Evolutionary conservation across 2,888 invertebrate species (phyloP), one percentile per base, ranked within the genome.

Genomic region (Platycheirus rosarum): DNA sequence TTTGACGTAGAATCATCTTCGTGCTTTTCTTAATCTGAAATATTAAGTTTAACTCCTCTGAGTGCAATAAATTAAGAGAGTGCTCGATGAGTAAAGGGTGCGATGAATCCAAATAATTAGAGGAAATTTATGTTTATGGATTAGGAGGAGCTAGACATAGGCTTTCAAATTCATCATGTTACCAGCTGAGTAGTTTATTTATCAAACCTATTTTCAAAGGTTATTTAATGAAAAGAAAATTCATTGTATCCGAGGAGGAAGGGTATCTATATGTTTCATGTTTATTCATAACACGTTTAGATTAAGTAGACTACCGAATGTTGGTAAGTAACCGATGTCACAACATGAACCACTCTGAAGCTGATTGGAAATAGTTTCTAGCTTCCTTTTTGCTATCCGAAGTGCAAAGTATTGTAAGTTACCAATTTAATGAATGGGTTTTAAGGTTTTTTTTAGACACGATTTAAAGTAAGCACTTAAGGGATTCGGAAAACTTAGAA

Each of bases 131-230:
- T 78, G 53, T 66, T 77, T 77, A 44, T n/a, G 8, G 5, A 66
- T 77, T 71, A 29, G 71, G 44, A 35, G 71, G 71, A 29, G 65
- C 23, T 57, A 42, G 18, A 32, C 77, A 44, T 65, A 42, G 18
- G 40, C 77, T 51, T 65, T 77, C 57, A 55, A 77, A 77, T 70
- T 57, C 70, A 70, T 77, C 65, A 51, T 51, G 57, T 26, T 55
- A 18, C 40, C 62, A 42, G 42, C 14, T 16, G 26, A 20, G 29
- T 74, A 14, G 70, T 60, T 48, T 29, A 55, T 55, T 65, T 40
- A 57, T 8, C 14, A 4, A 11, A 0, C 5, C 13, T 23, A 37
- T 14, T 11, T 23, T 7, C 13, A 1, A 5, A 20, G 18, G 37
- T 18, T 32, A 13, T 2, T 20, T 13, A 1, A 26, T 14, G 40